Evolutionary conservation across 2,797 vertebrate species (phyloP).

Genomic region (Pseudomugil tenellus): DNA sequence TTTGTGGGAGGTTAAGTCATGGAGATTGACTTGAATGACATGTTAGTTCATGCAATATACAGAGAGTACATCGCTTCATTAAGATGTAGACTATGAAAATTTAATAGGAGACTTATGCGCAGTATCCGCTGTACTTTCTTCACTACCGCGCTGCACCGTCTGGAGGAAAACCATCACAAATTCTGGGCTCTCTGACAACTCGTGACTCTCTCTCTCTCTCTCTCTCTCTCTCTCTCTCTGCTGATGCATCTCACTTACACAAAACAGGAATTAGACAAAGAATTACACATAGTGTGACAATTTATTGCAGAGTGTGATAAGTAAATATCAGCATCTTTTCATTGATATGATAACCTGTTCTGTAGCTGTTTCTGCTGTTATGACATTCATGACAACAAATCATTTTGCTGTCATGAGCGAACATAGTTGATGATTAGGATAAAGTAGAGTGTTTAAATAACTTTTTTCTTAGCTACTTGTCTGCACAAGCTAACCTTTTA

Average conservation of each 20-base stretch:
- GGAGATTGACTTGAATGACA: conserved; percentile 45
- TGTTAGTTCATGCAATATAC: conserved; percentile 50
- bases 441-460: neutral
- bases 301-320: conserved; percentile 18
- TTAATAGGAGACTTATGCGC: conserved; percentile 31
- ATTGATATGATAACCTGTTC: conserved; percentile 2
- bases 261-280: conserved; percentile 28
- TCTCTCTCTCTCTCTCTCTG: conserved; percentile 41
- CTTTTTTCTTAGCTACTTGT: neutral
- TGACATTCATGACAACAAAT: too few species aligned
- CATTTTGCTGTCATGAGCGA: neutral
- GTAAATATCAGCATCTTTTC: conserved; percentile 6
- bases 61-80: conserved; percentile 51
- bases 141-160: conserved; percentile 40
- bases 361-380: neutral
- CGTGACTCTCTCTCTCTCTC: too few species aligned
- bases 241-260: conserved; percentile 37
- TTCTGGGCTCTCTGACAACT: conserved; percentile 60
- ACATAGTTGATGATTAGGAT: neutral
- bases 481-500: neutral
- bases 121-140: conserved; percentile 20
- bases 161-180: conserved; percentile 54
- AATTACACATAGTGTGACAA: conserved; percentile 18
- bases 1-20: conserved; percentile 44
- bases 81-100: conserved; percentile 51